Evolutionary conservation across 2,888 invertebrate species (phyloP), one percentile per base, ranked within the genome.

Genomic region (Deilephila elpenor): DNA sequence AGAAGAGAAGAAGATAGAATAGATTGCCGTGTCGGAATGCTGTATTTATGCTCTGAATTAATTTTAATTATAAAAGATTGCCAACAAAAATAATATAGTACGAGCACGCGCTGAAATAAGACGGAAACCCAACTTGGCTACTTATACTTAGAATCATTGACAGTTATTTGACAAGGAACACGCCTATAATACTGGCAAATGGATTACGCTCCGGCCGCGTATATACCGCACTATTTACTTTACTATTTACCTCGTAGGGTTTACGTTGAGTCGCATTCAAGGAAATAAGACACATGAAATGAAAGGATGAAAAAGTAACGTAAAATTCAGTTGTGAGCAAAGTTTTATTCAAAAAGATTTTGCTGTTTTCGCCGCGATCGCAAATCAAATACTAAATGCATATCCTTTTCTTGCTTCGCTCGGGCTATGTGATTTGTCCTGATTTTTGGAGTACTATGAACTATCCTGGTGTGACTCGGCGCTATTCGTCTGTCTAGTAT

Each of bases 111-210:
- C 67, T 51, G 67, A 67, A 67, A 51, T 67, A 67, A 67, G 67
- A 51, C 14, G 67, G 67, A 51, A 51, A 67, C 37, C 25, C 17
- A 64, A 25, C 67, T 51, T 29, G 25, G 29, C 67, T 51, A 51
- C 67, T 67, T 67, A 67, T 25, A 64, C 44, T 14, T 67, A 1
- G 44, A 17, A 17, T 51, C 67, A 67, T 67, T 67, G 67, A 67
- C 67, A 67, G 44, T 51, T 67, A 67, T 67, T 51, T 67, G 67
- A 67, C 67, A 67, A 67, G 67, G 51, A 67, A 67, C 17, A 67
- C 67, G 44, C 29, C 67, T 29, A 67, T 67, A 67, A 51, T 67
- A 51, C 44, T 44, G 44, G 67, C 44, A 67, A 67, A 67, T 67
- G 67, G 67, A 51, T 67, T 67, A 29, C 67, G 56, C n/a, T 32